A percentile compares a stretch with the other conserved stretches of the same genome.
Conservation (phyloP, 2,797 vertebrate genomes). For the Meda fulgida region DNA sequence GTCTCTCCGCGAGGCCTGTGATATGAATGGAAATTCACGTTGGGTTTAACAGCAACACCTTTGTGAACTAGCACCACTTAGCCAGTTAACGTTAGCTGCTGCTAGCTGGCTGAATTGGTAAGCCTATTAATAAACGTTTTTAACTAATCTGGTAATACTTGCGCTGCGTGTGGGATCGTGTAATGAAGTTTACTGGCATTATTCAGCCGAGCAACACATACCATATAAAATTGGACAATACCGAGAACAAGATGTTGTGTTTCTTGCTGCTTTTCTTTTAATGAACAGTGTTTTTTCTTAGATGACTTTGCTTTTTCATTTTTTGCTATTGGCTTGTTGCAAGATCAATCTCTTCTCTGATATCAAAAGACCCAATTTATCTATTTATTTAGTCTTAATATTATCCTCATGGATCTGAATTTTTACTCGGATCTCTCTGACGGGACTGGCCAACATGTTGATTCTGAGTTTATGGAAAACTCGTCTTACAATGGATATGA, state of each 20-base stretch:
- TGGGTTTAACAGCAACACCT: conserved; percentile 20
- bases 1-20: neutral
- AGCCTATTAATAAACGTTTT: neutral
- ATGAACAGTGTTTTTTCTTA: neutral
- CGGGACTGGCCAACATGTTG: conserved; percentile 75
- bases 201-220: neutral
- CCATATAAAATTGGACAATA: neutral
- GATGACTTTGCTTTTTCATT: neutral
- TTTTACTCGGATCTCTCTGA: conserved; percentile 84
- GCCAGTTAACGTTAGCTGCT: conserved; percentile 54
- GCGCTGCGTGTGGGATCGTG: neutral
- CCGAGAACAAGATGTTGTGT: neutral
- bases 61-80: conserved; percentile 23
- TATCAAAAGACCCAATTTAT: neutral
- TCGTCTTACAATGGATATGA: conserved; percentile 82
- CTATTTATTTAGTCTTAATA: neutral
- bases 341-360: neutral
- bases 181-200: neutral
- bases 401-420: conserved; percentile 78
- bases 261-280: conserved; percentile 8
- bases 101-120: conserved; percentile 39
- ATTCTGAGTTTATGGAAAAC: conserved; percentile 79
- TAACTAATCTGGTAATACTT: neutral
- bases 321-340: neutral
- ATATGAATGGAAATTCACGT: conserved; percentile 17